These are phyloP conservation scores for Hippoglossus hippoglossus DNA, from an alignment of 2,797 vertebrate species.

Conservation along the genomic window DNA sequence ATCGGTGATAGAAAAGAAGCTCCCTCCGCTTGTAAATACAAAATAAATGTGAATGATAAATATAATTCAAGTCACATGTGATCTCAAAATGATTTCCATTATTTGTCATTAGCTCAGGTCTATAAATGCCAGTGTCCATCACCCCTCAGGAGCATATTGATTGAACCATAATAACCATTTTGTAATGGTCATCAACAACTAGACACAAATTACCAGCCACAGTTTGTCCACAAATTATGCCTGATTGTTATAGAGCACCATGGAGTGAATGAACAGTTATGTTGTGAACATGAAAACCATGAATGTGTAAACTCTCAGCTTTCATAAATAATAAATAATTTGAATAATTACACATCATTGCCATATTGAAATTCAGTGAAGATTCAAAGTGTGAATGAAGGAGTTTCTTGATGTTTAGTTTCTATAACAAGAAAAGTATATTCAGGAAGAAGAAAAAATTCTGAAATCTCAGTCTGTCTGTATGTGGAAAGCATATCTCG, in stretches of 20 bases:
- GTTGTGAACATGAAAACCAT: background rate
- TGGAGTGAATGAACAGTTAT: no score
- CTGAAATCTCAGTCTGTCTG: no score
- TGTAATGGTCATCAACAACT: constrained; percentile 25
- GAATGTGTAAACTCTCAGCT: background rate
- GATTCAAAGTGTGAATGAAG: no score
- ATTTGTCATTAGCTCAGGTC: background rate
- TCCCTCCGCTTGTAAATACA: constrained; percentile 18
- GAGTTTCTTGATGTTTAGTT: no score
- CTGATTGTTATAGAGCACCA: constrained; percentile 11
- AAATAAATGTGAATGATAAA: background rate
- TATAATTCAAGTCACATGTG: constrained; percentile 20
- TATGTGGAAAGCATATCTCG: no score
- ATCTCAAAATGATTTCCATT: constrained; percentile 17
- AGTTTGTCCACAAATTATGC: constrained; percentile 14
- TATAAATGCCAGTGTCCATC: constrained; percentile 25
- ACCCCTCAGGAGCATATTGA: constrained; percentile 29
- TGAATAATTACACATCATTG: no score
- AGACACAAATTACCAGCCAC: constrained; percentile 11
- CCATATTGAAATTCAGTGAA: no score
- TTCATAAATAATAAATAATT: background rate
- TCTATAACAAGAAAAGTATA: no score
- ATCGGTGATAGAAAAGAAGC: background rate
- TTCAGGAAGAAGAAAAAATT: no score
- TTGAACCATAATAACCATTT: constrained; percentile 34